Base-by-base conservation (phyloP, 1,140 invertebrate species). In the Hyles vespertilio region DNA sequence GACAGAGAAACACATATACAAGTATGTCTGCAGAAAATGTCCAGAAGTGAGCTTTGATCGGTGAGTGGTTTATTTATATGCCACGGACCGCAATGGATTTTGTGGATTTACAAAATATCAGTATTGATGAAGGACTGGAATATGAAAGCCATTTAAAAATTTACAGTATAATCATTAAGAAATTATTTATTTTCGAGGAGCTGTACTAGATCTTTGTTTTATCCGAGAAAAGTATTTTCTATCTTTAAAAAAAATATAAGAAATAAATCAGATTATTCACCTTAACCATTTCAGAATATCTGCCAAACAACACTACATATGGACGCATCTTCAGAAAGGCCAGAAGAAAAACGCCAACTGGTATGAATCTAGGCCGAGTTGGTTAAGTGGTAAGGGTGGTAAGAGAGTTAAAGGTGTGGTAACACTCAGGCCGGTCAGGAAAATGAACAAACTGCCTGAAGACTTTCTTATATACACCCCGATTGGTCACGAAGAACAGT, bases 1-100 rank as follows among this genome's bases (percentile, higher is more conserved):
- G 52, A 79, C 75, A 44, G 82, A 84, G n/a, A 86, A 88, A 61
- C 85, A 88, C 60, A 79, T 81, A 75, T 88, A 81, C 51, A 88
- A 88, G 67, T 88, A 86, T 74, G 54, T 85, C 11, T 88, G 85
- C 65, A 86, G 65, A 47, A 81, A 83, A 58, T 88, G 83, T 61
- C 72, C 76, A n/a, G 81, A 88, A 73, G 81, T 85, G 49, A 79
- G 61, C 67, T 88, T 77, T 78, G 74, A 80, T 59, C 77, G 79
- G 85, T 88, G 60, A 68, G 70, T 76, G 22, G 22, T 22, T 22
- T 22, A 22, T 1, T 22, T 22, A 22, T 22, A 22, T 22, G 22
- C 22, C 22, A 22, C 22, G 22, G 22, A 22, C 22, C 22, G 2
- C 22, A 22, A 22, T 22, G 22, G 0, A 22, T 22, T 22, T 22